phyloP scores from a whole-genome alignment of 2,797 vertebrate genomes.

The Characodon lateralis region DNA sequence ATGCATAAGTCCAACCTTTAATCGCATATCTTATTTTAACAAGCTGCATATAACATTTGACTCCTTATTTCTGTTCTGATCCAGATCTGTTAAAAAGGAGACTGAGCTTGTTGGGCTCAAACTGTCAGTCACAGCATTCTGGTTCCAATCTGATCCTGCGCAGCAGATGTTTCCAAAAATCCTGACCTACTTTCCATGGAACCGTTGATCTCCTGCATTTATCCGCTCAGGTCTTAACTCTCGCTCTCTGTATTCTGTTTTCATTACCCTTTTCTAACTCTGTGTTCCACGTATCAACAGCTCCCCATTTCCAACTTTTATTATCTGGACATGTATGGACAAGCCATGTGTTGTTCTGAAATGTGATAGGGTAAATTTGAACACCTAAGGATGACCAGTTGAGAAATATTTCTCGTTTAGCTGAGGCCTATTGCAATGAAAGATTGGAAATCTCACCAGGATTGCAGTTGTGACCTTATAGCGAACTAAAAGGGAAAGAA shows the following conservation, averaged over 20 bases:
- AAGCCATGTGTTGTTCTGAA: conserved; percentile 81
- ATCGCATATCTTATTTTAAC: not conserved
- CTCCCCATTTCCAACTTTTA: conserved; percentile 56
- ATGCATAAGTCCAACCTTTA: not conserved
- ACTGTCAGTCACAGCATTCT: conserved; percentile 52
- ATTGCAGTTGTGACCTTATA: conserved; percentile 12
- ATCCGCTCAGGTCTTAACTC: conserved; percentile 38
- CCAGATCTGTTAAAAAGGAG: conserved; percentile 5
- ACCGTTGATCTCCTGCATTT: conserved; percentile 51
- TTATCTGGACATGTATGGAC: conserved; percentile 79
- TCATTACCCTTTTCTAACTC: conserved; percentile 17
- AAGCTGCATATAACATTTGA: not conserved
- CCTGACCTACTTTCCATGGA: conserved; percentile 67
- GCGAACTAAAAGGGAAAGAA: not conserved
- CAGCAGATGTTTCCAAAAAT: conserved; percentile 36
- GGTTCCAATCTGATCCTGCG: conserved; percentile 50
- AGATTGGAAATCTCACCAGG: conserved; percentile 20
- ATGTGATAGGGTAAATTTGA: conserved; percentile 65
- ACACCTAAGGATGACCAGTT: conserved; percentile 68
- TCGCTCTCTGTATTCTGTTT: conserved; percentile 2
- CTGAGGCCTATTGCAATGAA: conserved; percentile 30
- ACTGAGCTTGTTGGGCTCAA: conserved; percentile 46
- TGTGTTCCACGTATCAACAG: conserved; percentile 47
- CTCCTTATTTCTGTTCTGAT: not conserved
- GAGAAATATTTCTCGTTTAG: conserved; percentile 17